These are phyloP conservation scores for Plebejus melissa DNA, from an alignment of 2,888 invertebrate genomes.

Conservation along the genomic window DNA sequence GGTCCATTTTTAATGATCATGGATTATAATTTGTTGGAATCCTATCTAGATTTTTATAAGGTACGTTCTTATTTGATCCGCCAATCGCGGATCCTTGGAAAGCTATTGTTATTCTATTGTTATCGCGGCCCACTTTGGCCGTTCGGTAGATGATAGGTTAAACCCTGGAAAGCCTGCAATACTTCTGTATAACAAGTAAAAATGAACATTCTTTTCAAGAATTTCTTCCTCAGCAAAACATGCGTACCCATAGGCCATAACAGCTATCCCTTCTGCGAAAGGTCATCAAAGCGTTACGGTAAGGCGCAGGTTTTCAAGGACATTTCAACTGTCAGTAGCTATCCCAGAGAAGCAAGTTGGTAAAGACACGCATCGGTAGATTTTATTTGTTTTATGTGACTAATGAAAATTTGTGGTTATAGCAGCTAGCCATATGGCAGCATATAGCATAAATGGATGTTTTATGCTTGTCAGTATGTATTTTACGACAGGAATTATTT, in stretches of 20 bases:
- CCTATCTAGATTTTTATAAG: background rate
- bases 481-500: no score
- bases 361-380: slow-evolving; percentile 1
- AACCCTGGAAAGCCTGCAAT: background rate
- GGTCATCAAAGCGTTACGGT: slow-evolving; percentile 14
- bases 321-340: background rate
- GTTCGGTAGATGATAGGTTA: background rate
- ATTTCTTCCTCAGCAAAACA: background rate
- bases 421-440: no score
- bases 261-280: slow-evolving; percentile 8
- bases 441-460: no score
- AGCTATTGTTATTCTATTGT: no score
- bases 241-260: background rate
- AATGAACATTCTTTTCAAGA: background rate
- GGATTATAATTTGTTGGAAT: background rate
- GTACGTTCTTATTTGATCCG: background rate
- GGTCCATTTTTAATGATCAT: no score
- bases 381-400: background rate
- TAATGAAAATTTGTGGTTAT: background rate
- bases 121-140: no score
- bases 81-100: no score
- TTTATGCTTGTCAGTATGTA: background rate
- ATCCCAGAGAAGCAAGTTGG: background rate
- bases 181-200: no score
- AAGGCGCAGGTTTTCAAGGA: slow-evolving; percentile 11